phyloP scores from a whole-genome alignment of 2,797 vertebrate genomes.

The Anniella stebbinsi region DNA sequence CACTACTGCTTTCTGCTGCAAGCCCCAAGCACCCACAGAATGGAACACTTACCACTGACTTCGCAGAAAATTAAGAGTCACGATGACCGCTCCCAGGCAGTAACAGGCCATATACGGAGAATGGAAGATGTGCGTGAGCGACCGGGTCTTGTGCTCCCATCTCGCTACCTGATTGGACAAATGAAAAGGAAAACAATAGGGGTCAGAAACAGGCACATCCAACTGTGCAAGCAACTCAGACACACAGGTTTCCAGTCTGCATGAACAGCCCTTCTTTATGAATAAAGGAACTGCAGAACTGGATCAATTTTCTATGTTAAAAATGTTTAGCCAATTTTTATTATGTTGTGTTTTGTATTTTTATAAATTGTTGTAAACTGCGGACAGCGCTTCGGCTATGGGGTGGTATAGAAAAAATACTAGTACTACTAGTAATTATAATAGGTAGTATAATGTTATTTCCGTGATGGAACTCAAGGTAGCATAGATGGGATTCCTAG shows the following conservation, averaged over 20 bases:
- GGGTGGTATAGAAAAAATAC: too few relatives aligned
- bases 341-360: too few relatives aligned
- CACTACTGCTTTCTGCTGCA: not conserved
- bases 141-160: constrained; percentile 87
- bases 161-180: constrained; percentile 81
- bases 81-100: constrained; percentile 83
- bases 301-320: not conserved
- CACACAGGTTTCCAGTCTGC: not conserved
- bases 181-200: constrained; percentile 28
- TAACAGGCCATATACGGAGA: constrained; percentile 89
- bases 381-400: too few relatives aligned
- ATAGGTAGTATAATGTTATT: too few relatives aligned
- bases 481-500: too few relatives aligned
- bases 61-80: constrained; percentile 88
- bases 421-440: too few relatives aligned
- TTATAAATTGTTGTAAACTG: too few relatives aligned
- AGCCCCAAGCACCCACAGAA: not conserved
- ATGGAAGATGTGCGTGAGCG: constrained; percentile 84
- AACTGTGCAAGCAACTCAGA: fast-evolving
- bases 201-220: constrained; percentile 1
- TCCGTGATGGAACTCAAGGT: too few relatives aligned
- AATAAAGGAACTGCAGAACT: not conserved
- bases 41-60: constrained; percentile 89
- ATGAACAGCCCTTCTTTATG: too few relatives aligned
- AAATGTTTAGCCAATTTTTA: too few relatives aligned